Evolutionary conservation across 2,888 invertebrate genomes (phyloP).

Genomic region (Heliconius ismenius): DNA sequence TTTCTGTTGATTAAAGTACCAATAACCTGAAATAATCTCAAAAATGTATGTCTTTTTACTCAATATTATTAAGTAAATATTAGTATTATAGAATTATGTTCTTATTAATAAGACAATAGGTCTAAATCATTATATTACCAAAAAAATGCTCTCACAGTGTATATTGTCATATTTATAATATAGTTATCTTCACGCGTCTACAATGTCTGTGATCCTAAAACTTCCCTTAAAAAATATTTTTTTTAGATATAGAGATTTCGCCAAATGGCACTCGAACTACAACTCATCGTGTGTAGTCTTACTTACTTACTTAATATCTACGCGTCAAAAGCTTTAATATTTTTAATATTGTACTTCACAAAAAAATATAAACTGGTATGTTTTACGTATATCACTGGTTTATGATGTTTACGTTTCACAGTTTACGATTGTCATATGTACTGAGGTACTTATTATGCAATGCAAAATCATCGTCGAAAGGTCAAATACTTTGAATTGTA

Average conservation of each 20-base stretch:
- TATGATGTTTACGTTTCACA: background rate
- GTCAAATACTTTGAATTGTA: conserved; percentile 11
- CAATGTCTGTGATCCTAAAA: background rate
- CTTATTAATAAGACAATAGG: no score
- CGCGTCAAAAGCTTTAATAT: background rate
- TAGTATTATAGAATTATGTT: no score
- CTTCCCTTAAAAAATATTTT: background rate
- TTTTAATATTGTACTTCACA: background rate
- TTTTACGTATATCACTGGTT: background rate
- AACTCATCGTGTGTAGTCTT: background rate
- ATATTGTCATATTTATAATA: background rate
- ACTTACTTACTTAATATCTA: background rate
- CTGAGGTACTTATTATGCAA: background rate
- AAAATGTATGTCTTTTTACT: no score
- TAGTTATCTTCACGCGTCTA: background rate
- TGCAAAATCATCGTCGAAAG: conserved; percentile 13
- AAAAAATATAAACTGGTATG: background rate
- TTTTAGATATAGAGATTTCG: background rate
- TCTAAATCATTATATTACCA: no score
- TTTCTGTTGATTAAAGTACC: background rate
- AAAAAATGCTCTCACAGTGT: background rate
- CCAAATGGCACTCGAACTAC: background rate
- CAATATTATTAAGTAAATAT: no score
- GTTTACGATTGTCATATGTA: background rate
- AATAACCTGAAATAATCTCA: background rate